phyloP scores from a whole-genome alignment of 2,113 vertebrate genomes.

The Pelecanoides urinatrix region DNA sequence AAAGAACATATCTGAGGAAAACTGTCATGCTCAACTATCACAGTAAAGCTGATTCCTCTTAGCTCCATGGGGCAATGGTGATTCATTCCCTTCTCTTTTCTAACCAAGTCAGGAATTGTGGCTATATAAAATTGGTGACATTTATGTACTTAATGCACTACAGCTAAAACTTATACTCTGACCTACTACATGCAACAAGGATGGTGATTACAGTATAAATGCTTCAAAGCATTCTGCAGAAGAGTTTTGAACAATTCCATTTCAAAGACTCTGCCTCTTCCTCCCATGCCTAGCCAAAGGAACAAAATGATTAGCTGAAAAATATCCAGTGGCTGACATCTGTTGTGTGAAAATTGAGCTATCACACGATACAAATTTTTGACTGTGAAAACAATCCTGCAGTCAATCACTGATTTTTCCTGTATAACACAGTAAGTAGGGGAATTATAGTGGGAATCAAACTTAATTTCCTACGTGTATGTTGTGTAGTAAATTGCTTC shows the following conservation, averaged over 20 bases:
- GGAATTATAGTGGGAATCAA: not conserved
- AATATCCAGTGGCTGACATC: not conserved
- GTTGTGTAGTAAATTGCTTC: not conserved
- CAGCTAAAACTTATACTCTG: not conserved
- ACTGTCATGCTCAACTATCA: not conserved
- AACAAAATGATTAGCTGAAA: not conserved
- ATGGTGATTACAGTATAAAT: not conserved
- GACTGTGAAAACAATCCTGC: not conserved
- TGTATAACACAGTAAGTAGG: not conserved
- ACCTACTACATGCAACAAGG: not conserved
- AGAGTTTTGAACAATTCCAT: too few species aligned
- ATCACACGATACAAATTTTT: not conserved
- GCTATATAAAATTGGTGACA: not conserved
- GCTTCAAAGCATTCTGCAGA: not conserved
- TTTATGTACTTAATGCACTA: not conserved
- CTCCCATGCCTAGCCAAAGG: not conserved
- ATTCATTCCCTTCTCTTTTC: not conserved
- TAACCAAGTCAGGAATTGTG: not conserved
- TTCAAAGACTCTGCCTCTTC: too few species aligned
- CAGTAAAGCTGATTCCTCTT: not conserved
- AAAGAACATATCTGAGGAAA: not conserved
- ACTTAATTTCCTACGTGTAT: not conserved
- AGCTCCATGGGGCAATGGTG: not conserved
- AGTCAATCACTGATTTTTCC: not conserved
- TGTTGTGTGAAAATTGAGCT: not conserved